Conservation (phyloP, 2,888 invertebrate genomes). For the Leptopilina drosophilae region DNA sequence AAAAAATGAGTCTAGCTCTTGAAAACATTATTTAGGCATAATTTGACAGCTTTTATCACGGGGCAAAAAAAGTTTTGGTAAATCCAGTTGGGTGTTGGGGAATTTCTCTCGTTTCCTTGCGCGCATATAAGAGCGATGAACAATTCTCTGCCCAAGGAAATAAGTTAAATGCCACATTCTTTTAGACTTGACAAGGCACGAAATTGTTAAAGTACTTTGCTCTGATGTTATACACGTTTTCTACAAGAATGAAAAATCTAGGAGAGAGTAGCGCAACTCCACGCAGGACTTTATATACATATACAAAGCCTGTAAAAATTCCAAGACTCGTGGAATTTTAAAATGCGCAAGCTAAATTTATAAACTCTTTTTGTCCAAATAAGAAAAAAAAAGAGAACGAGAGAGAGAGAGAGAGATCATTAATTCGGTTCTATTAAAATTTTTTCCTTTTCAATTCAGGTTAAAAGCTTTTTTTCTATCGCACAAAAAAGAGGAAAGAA, state of each 20-base stretch:
- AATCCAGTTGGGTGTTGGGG: too few species aligned
- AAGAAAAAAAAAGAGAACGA: not conserved
- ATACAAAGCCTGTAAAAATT: not conserved
- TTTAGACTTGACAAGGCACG: conserved; percentile 32
- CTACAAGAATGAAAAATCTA: conserved; percentile 18
- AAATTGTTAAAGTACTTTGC: conserved; percentile 22
- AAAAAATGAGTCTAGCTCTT: too few species aligned
- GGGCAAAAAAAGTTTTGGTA: too few species aligned
- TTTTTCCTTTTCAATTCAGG: too few species aligned
- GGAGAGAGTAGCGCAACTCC: not conserved
- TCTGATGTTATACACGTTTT: conserved; percentile 3
- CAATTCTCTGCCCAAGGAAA: conserved; percentile 14
- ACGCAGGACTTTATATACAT: not conserved
- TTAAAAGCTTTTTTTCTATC: too few species aligned
- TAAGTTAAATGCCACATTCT: conserved; percentile 15
- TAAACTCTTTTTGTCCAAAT: not conserved
- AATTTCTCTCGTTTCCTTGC: not conserved
- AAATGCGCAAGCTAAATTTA: conserved; percentile 5
- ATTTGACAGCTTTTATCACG: too few species aligned
- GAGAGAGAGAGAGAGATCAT: too few species aligned
- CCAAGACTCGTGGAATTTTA: conserved; percentile 14
- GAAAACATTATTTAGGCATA: too few species aligned
- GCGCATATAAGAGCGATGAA: not conserved
- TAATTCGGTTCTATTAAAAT: too few species aligned
- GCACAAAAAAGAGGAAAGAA: too few species aligned